These are phyloP conservation scores for Fukomys damarensis DNA, from an alignment of 2,113 vertebrate genomes.

Conservation along the genomic window DNA sequence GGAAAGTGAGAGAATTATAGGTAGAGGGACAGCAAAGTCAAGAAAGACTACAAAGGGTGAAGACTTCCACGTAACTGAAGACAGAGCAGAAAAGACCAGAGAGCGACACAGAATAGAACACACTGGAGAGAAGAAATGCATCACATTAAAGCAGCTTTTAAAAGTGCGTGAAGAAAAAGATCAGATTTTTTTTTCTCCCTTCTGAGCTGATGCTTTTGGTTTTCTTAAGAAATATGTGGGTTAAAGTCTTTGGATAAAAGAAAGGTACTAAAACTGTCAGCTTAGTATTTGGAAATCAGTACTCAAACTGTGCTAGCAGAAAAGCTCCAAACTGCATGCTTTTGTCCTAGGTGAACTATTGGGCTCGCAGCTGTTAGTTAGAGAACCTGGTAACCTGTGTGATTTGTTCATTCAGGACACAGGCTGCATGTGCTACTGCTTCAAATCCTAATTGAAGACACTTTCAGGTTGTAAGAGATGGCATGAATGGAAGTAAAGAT, in stretches of 20 bases:
- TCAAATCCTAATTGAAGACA: not conserved
- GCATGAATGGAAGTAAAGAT: not conserved
- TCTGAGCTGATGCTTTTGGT: not conserved
- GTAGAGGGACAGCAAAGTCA: not conserved
- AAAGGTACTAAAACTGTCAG: not conserved
- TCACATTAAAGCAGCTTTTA: not conserved
- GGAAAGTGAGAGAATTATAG: not conserved
- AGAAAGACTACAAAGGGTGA: not conserved
- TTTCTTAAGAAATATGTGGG: slow-evolving; percentile 1
- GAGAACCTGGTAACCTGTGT: not conserved
- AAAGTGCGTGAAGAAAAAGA: not conserved
- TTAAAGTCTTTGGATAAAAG: not conserved
- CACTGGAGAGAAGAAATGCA: not conserved
- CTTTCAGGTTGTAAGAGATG: not conserved
- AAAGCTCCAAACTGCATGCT: not conserved
- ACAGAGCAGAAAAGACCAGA: not conserved
- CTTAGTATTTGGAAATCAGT: not conserved
- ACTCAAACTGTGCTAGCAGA: not conserved
- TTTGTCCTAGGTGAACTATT: not conserved
- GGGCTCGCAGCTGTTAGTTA: not conserved
- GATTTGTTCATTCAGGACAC: not conserved
- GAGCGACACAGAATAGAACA: not conserved
- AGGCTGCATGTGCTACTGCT: not conserved
- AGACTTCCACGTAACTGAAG: not conserved
- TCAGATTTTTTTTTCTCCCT: not conserved